Evolutionary conservation across 2,113 vertebrate genomes (phyloP), one percentile per base, ranked within the genome.

Genomic region (Sciurus niger): DNA sequence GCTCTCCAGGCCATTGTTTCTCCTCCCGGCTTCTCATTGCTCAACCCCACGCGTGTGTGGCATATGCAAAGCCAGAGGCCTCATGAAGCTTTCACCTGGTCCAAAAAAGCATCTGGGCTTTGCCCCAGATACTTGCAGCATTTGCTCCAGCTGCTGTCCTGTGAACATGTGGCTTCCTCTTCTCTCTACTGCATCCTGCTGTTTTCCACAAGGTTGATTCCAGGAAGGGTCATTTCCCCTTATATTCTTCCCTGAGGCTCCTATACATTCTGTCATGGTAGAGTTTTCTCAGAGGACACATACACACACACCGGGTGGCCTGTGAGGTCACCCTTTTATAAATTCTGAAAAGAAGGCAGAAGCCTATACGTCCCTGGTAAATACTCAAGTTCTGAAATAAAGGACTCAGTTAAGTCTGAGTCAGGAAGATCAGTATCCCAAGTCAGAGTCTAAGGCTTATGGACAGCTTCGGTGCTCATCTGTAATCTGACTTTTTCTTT

Each of bases 171-270:
- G 48, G 48, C 67, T 93, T 77, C 22, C n/a, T 37, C 14, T 32
- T 65, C 37, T 88, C 37, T 16, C 34, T 67, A 43, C 34, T 18
- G 82, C 4, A 3, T 24, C 55, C 48, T 89, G 67, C 53, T 72
- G 34, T 55, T 95, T 94, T 89, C 58, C 84, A 10, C 32, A 79
- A 90, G 68, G 40, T 80, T 88, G 67, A 58, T 58, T 91, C 46
- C 60, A 17, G 32, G 25, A 89, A 68, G 68, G 55, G 32, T 37
- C 70, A 22, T 53, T 95, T 93, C 12, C 11, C 22, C 53, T 82
- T 58, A 65, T 7, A 82, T 68, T 40, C n/a, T 84, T 82, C 40
- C 46, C 32, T 18, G 5, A 51, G 37, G 18, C 7, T 30, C 58
- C 13, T 65, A 24, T 51, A 16, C 22, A 22, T 89, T 89, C 32